Conservation (phyloP, 2,797 vertebrate genomes). For the Eulemur albifrons region DNA sequence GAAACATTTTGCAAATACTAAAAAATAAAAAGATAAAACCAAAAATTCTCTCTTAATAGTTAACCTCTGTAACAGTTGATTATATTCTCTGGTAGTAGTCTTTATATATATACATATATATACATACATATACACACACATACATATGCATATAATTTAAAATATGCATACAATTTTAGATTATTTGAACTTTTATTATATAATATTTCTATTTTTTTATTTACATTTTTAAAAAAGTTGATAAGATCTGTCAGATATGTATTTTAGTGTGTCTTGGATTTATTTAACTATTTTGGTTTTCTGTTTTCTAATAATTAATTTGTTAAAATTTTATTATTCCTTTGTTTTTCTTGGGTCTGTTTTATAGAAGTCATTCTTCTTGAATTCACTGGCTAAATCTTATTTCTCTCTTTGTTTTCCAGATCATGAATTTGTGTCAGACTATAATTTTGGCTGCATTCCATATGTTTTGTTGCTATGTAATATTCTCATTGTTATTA, state of each 20-base stretch:
- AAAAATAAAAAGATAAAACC: constrained; percentile 26
- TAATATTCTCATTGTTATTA: background rate
- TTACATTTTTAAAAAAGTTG: background rate
- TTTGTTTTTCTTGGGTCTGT: background rate
- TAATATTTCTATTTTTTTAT: background rate
- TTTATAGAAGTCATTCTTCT: background rate
- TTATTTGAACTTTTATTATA: background rate
- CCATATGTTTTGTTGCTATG: background rate
- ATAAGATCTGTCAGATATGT: background rate
- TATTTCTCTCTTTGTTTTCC: background rate
- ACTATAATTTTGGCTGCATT: background rate
- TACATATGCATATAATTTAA: background rate
- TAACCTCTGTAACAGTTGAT: background rate
- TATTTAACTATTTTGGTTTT: background rate
- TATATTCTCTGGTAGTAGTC: background rate
- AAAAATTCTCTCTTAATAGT: background rate
- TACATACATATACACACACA: accelerated
- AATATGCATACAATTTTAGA: background rate
- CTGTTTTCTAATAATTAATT: constrained; percentile 15
- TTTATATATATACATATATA: background rate
- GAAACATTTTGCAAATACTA: background rate
- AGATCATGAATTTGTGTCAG: background rate
- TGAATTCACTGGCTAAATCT: background rate
- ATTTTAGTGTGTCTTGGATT: background rate
- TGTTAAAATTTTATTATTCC: background rate